Conservation (phyloP, 2,113 vertebrate species). For the Serilophus lunatus region DNA sequence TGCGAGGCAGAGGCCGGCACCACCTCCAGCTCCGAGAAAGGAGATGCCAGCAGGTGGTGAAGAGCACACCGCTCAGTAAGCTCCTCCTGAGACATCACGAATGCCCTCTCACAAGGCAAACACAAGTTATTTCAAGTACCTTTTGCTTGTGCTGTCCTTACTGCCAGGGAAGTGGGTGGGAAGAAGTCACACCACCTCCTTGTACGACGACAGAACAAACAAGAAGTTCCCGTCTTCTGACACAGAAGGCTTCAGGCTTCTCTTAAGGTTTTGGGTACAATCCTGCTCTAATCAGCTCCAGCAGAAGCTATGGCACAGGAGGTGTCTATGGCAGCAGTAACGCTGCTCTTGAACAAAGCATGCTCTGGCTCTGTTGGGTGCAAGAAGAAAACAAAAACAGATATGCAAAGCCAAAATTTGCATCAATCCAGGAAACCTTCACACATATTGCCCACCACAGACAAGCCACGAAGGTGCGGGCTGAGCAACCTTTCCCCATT, state of each 20-base stretch:
- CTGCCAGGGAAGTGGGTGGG: not conserved
- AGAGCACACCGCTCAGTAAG: not conserved
- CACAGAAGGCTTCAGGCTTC: not conserved
- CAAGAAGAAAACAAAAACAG: not conserved
- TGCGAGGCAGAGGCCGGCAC: not conserved
- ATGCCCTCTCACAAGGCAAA: not conserved
- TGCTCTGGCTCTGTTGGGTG: fast-evolving
- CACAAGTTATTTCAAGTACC: not conserved
- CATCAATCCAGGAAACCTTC: not conserved
- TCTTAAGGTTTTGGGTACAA: not conserved
- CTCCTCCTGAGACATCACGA: not conserved
- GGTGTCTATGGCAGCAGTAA: not conserved
- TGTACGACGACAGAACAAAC: not conserved
- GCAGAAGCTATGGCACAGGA: not conserved
- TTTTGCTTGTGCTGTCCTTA: not conserved
- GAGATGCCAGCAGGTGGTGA: not conserved
- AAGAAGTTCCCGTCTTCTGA: not conserved
- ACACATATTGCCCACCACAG: fast-evolving
- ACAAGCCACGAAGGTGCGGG: not conserved
- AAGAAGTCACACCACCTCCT: not conserved
- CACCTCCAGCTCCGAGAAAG: fast-evolving
- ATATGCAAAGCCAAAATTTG: not conserved
- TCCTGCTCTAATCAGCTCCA: not conserved
- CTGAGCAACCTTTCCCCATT: not conserved
- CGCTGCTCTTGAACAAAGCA: not conserved